Evolutionary conservation across 2,113 vertebrate species (phyloP), one percentile per base, ranked within the genome.

Genomic region (Elephantulus edwardii): DNA sequence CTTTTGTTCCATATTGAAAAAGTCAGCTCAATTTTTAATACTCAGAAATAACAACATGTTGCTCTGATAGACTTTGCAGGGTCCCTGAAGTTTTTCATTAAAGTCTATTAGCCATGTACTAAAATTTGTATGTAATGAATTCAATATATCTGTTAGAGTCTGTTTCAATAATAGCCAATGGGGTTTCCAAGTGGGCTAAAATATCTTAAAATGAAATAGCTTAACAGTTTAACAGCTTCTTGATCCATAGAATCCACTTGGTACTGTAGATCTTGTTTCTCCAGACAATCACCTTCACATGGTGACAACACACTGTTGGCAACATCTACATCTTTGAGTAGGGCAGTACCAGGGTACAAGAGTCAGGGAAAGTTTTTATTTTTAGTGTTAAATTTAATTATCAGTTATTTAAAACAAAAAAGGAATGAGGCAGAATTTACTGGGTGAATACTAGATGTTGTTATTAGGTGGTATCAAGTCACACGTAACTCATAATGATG

Each of bases 201-300:
- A 80, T 74, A 80, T 56, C 42, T 96, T 93, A 91, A 84, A 95
- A 86, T 95, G 90, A 96, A 97, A 81, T 28, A 86, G 16, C 35
- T 72, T 94, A 87, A 84, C 16, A 82, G 70, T 93, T 95, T 91
- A 91, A 95, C 95, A 68, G 89, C 40, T 90, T 96, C 91, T 83
- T 94, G 93, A 92, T 81, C 72, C 35, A 46, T 75, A 83, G 58
- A 91, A 81, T 70, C 95, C 84, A 14, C 30, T 58, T 90, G 50
- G 58, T 68, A 74, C 33, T 38, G 33, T 60, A 80, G 60, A 8
- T 60, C 24, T 95, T 95, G 24, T 71, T 93, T 26, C 33, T 28
- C 19, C 20, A 86, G 26, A 72, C 30, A 90, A 0, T 33, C 5
- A 52, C 40, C n/a, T 33, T 75, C 56, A 54, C n/a, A 26, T 56